Evolutionary conservation across 2,797 vertebrate species (phyloP).

Genomic region (Mus caroli): DNA sequence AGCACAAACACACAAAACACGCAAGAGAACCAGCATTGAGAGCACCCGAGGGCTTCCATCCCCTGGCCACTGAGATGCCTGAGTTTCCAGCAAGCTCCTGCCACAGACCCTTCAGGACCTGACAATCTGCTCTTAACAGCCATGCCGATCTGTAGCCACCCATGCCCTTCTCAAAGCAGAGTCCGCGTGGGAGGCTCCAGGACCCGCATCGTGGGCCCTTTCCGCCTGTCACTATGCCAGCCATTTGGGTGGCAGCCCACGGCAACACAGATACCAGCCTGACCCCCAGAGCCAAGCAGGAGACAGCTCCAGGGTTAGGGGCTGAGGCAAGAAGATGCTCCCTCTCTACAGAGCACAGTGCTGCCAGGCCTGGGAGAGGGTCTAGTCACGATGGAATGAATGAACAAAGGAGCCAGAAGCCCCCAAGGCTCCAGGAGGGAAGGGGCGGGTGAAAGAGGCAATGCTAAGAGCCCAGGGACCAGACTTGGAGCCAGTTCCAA

Average conservation of each 20-base stretch:
- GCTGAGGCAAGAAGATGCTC: neutral
- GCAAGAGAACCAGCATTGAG: neutral
- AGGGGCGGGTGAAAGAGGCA: neutral
- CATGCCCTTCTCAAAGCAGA: constrained; percentile 84
- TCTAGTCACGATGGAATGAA: neutral
- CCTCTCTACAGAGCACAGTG: neutral
- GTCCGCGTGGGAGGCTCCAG: constrained; percentile 65
- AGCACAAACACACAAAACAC: neutral
- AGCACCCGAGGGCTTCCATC: neutral
- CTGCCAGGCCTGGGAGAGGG: neutral
- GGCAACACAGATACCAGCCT: neutral
- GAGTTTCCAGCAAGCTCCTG: neutral
- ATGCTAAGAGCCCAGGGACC: neutral
- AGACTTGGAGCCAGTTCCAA: neutral
- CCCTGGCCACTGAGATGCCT: neutral
- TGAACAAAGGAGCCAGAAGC: neutral
- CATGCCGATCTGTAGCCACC: constrained; percentile 69
- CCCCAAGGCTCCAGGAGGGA: neutral
- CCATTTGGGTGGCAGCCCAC: neutral
- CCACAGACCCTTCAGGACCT: neutral
- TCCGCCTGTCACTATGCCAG: constrained; percentile 41
- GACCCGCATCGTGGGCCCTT: constrained; percentile 63
- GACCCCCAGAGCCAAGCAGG: neutral
- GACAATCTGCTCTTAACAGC: neutral
- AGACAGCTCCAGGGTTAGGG: neutral